A percentile compares a stretch with the other conserved stretches of the same genome.
phyloP scores from a whole-genome alignment of 2,888 invertebrate species.

The Tuberolachnus salignus region DNA sequence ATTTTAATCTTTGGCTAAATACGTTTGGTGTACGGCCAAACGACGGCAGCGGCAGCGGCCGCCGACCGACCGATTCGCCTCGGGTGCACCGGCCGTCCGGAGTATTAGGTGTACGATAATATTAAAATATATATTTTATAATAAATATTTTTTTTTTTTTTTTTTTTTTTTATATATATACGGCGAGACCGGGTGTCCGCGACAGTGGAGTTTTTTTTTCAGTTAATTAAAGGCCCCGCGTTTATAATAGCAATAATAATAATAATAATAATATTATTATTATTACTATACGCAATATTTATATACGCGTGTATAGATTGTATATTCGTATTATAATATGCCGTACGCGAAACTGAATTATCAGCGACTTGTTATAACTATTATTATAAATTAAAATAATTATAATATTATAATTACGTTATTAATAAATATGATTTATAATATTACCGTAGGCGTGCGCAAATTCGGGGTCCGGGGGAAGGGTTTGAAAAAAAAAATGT shows the following conservation, averaged over 20 bases:
- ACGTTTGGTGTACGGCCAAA: conserved; percentile 33
- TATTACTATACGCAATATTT: no score
- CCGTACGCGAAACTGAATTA: not conserved
- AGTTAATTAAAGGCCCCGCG: conserved; percentile 39
- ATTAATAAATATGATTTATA: no score
- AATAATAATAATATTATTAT: no score
- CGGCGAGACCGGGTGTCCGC: not conserved
- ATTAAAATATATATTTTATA: no score
- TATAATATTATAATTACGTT: no score
- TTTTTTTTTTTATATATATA: no score
- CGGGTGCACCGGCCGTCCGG: conserved; percentile 8
- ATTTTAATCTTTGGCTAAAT: conserved; percentile 35
- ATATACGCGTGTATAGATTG: not conserved
- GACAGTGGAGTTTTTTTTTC: conserved; percentile 12
- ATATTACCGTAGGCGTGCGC: no score
- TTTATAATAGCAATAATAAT: no score
- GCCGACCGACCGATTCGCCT: conserved; percentile 16
- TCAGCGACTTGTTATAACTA: conserved; percentile 40
- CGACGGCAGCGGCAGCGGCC: not conserved
- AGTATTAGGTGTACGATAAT: conserved; percentile 20
- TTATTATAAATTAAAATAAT: no score
- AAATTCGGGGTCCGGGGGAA: no score
- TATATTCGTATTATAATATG: not conserved
- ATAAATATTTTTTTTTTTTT: no score
- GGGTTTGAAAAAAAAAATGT: no score